Conservation (phyloP, 2,888 invertebrate species). For the Synanthedon vespiformis region DNA sequence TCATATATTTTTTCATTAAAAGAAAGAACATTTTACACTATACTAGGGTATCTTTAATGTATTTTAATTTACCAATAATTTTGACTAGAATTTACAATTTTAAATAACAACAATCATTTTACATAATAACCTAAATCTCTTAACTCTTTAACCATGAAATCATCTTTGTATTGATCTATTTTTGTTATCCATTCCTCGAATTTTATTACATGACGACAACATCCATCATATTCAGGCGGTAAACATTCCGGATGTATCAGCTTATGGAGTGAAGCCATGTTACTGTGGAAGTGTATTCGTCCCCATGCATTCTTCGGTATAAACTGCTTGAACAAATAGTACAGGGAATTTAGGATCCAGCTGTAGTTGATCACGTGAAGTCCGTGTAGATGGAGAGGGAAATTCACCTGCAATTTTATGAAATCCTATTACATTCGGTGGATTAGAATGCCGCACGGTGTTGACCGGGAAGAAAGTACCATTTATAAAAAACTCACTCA, state of each 20-base stretch:
- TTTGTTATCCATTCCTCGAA: slow-evolving; percentile 74
- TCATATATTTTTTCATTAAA: slow-evolving; percentile 14
- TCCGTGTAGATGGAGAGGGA: slow-evolving; percentile 78
- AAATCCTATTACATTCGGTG: too few relatives aligned
- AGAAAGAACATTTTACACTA: slow-evolving; percentile 15
- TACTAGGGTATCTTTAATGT: too few relatives aligned
- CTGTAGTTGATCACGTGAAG: slow-evolving; percentile 84
- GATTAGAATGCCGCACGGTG: too few relatives aligned
- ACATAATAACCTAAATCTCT: slow-evolving; percentile 70
- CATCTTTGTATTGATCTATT: slow-evolving; percentile 60
- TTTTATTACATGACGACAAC: slow-evolving; percentile 67
- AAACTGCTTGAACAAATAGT: slow-evolving; percentile 82
- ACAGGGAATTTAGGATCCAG: slow-evolving; percentile 81
- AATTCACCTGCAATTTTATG: slow-evolving; percentile 68
- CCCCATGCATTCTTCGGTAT: slow-evolving; percentile 75
- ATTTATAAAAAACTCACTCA: too few relatives aligned
- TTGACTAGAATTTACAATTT: too few relatives aligned
- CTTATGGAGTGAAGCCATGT: slow-evolving; percentile 44
- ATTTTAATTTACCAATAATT: too few relatives aligned
- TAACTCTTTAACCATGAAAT: slow-evolving; percentile 72
- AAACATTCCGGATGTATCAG: slow-evolving; percentile 44
- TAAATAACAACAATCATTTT: not conserved
- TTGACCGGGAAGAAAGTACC: too few relatives aligned
- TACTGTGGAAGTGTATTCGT: slow-evolving; percentile 49
- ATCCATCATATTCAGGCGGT: slow-evolving; percentile 50